Evolutionary conservation across 1,140 invertebrate genomes (phyloP), one percentile per base, ranked within the genome.

Genomic region (Zaprionus ornatus): DNA sequence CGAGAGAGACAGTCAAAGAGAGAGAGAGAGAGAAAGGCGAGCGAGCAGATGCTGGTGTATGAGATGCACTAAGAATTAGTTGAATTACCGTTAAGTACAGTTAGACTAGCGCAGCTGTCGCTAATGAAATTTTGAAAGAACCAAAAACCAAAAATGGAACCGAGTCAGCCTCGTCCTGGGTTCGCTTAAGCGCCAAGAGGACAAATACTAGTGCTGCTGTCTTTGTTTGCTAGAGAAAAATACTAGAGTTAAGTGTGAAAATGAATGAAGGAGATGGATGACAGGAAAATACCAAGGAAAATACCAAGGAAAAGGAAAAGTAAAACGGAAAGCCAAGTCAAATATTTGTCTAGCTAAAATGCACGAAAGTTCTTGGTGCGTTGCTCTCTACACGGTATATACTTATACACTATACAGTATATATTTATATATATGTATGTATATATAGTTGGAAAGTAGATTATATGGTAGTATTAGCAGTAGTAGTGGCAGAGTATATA

Each of bases 291-390:
- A 62, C 35, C 64, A 62, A 55, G 37, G 50, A 29, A 56, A 69
- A 52, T 63, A 62, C 35, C 64, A 62, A 48, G 57, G 25, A 45
- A 68, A 66, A 54, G 78, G 40, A 52, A 59, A 61, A 54, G 45
- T 17, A 52, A 66, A 72, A 66, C 25, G 35, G 68, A 76, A 87
- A 88, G 67, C 77, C 74, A 88, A 88, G 80, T 72, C 67, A 87
- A 83, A 83, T 87, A 83, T 88, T 87, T 87, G 61, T 75, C 77
- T 88, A 87, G 74, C 70, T 75, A 87, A 86, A 87, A 87, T 87
- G 83, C 83, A 87, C 82, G 56, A 71, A 68, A 72, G 64, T 63
- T 63, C 45, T 19, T 21, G 12, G 67, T 67, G 61, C 45, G 37
- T 48, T 66, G 37, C 52, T 59, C 21, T 40, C 37, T 42, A 54